These are phyloP conservation scores for Hartigia nigra DNA, from an alignment of 2,888 invertebrate genomes.

Conservation along the genomic window DNA sequence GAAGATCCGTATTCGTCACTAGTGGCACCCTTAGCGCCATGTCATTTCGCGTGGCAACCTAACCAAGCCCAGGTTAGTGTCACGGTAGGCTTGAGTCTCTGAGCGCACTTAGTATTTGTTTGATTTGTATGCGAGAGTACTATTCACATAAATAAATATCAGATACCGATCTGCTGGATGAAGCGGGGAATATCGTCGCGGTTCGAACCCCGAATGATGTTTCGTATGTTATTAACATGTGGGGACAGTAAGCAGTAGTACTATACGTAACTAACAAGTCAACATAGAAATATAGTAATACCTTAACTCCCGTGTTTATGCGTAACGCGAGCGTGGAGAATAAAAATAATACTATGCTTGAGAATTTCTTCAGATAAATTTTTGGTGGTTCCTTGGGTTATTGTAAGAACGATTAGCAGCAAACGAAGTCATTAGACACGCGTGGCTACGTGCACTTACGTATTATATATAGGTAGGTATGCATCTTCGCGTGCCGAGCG, in stretches of 20 bases:
- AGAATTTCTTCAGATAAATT: not conserved
- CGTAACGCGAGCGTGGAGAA: not conserved
- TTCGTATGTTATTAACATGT: not conserved
- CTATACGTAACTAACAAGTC: not conserved
- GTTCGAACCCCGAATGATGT: constrained; percentile 1
- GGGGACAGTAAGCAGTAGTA: not conserved
- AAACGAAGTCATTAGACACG: not conserved
- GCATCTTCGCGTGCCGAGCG: not conserved
- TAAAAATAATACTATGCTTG: not conserved
- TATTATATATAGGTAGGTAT: not conserved
- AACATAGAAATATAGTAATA: not conserved
- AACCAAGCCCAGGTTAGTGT: constrained; percentile 5
- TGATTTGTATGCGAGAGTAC: constrained; percentile 17
- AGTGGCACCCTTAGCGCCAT: constrained; percentile 3
- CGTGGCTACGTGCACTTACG: not conserved
- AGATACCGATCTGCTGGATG: constrained; percentile 27
- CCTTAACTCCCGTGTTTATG: not conserved
- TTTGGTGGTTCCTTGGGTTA: not conserved
- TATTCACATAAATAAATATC: constrained; percentile 33
- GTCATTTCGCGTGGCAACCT: constrained; percentile 3
- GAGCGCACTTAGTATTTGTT: constrained; percentile 14
- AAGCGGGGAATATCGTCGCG: constrained; percentile 18
- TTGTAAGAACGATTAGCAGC: not conserved
- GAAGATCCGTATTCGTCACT: not conserved
- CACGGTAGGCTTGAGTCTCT: constrained; percentile 18